These are phyloP conservation scores for Linhomoeus sp. DNA, from an alignment of 2,888 invertebrate genomes.

Conservation along the genomic window DNA sequence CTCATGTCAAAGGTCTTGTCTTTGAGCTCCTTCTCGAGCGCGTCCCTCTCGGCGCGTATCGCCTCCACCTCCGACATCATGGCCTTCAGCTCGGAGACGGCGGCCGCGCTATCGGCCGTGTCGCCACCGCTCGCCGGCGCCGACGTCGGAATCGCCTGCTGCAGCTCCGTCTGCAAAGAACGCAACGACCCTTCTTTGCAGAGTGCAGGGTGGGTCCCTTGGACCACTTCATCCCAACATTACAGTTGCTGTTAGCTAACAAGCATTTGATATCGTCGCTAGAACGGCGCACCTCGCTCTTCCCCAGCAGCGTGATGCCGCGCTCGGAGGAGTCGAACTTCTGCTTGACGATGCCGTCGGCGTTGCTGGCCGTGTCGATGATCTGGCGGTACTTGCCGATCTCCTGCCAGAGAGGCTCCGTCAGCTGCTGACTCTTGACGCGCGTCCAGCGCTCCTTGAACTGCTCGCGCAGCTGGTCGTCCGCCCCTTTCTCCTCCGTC, in stretches of 20 bases:
- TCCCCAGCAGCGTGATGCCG: slow-evolving; percentile 61
- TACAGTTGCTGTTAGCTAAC: slow-evolving; percentile 1
- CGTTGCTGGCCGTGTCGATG: slow-evolving; percentile 62
- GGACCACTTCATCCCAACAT: background rate
- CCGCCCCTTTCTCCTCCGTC: slow-evolving; percentile 73
- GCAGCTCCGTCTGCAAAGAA: slow-evolving; percentile 40
- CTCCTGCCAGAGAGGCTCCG: slow-evolving; percentile 64
- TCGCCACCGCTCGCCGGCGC: slow-evolving; percentile 14
- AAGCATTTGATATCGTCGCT: background rate
- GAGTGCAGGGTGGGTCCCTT: no score
- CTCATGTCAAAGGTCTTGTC: slow-evolving; percentile 57
- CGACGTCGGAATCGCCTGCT: slow-evolving; percentile 47
- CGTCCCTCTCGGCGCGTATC: slow-evolving; percentile 55
- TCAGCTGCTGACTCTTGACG: slow-evolving; percentile 64
- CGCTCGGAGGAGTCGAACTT: slow-evolving; percentile 58
- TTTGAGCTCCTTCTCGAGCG: slow-evolving; percentile 65
- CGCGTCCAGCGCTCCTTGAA: slow-evolving; percentile 83
- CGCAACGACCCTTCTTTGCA: no score
- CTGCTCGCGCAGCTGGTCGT: slow-evolving; percentile 62
- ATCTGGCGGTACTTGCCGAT: slow-evolving; percentile 74
- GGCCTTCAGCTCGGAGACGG: slow-evolving; percentile 45
- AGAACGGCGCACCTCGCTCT: slow-evolving; percentile 38
- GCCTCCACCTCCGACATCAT: slow-evolving; percentile 47
- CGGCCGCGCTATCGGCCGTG: slow-evolving; percentile 28
- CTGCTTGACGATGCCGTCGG: slow-evolving; percentile 60